Evolutionary conservation across 2,888 invertebrate species (phyloP).

Genomic region (Flexamia atlantica): DNA sequence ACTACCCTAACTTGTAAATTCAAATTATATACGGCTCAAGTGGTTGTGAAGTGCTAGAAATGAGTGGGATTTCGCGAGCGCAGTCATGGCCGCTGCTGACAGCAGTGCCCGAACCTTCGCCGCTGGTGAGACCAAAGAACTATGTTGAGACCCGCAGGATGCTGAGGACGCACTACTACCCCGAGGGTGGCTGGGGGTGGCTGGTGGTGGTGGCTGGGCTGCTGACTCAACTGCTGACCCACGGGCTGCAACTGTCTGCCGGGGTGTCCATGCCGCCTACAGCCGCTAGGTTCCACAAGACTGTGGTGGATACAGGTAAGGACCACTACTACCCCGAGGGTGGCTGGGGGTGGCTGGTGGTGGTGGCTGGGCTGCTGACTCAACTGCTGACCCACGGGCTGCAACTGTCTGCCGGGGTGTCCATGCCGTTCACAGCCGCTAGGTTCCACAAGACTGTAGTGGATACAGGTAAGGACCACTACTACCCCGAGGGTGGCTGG

Average conservation of each 20-base stretch:
- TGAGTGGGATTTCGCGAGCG: conserved; percentile 74
- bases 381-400: too few relatives aligned
- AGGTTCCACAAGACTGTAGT: too few relatives aligned
- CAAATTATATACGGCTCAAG: too few relatives aligned
- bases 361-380: too few relatives aligned
- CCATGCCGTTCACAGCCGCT: neutral
- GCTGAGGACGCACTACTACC: conserved; percentile 87
- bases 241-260: conserved; percentile 85
- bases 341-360: too few relatives aligned
- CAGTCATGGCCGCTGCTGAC: conserved; percentile 77
- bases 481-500: too few relatives aligned
- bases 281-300: conserved; percentile 60
- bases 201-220: conserved; percentile 85
- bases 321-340: too few relatives aligned
- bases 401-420: too few relatives aligned
- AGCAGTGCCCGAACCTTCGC: conserved; percentile 62
- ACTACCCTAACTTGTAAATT: too few relatives aligned
- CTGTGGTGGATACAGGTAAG: conserved; percentile 62
- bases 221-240: conserved; percentile 84
- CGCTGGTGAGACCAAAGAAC: conserved; percentile 69
- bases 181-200: conserved; percentile 94
- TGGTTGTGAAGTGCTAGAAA: neutral
- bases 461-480: too few relatives aligned
- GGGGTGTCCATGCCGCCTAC: conserved; percentile 74
- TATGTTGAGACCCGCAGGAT: conserved; percentile 81